phyloP scores from a whole-genome alignment of 2,888 invertebrate species.

The Xanthorhoe designata region DNA sequence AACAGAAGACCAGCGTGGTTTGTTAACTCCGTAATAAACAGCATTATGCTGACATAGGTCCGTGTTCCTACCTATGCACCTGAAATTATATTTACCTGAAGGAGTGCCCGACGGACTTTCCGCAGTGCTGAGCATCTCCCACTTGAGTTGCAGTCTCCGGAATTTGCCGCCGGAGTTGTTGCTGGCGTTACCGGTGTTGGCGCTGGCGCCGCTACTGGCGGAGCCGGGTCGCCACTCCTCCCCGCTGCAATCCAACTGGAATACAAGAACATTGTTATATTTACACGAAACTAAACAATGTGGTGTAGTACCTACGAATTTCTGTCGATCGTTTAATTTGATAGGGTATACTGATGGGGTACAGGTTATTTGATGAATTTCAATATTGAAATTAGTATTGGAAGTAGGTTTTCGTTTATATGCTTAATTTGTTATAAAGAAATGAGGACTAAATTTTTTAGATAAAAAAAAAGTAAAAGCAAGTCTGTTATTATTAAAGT shows the following conservation, averaged over 20 bases:
- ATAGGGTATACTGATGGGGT: no score
- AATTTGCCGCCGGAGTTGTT: constrained; percentile 88
- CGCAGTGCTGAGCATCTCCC: constrained; percentile 90
- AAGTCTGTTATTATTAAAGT: not conserved
- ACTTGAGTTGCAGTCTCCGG: constrained; percentile 90
- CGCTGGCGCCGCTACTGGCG: constrained; percentile 75
- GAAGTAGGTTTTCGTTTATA: no score
- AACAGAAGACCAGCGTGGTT: no score
- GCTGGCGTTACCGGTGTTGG: constrained; percentile 81
- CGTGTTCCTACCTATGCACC: no score
- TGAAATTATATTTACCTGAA: constrained; percentile 59
- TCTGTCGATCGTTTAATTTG: no score
- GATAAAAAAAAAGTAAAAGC: not conserved
- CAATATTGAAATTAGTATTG: no score
- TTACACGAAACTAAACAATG: not conserved
- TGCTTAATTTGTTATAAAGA: no score
- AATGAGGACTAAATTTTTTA: not conserved
- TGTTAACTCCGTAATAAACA: no score
- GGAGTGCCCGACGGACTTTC: constrained; percentile 73
- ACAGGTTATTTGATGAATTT: no score
- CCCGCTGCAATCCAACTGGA: constrained; percentile 77
- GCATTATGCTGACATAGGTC: no score
- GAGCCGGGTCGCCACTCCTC: constrained; percentile 80
- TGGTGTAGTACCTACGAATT: no score
- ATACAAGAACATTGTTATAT: not conserved